Evolutionary conservation across 2,888 invertebrate genomes (phyloP).

Genomic region (Fragum fragum): DNA sequence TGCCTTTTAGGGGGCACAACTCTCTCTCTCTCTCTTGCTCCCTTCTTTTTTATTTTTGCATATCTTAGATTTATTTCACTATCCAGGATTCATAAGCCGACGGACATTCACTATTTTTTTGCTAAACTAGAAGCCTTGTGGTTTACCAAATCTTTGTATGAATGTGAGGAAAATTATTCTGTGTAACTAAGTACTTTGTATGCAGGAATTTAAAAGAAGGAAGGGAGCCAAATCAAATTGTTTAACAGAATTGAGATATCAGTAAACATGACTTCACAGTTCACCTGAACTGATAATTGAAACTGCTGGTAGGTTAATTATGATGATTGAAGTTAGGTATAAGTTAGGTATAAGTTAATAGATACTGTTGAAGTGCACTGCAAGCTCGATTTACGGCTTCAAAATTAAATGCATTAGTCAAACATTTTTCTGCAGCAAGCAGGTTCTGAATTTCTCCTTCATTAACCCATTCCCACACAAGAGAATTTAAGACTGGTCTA

Average conservation of each 20-base stretch:
- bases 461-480: too few relatives aligned
- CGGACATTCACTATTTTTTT: too few relatives aligned
- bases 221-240: neutral
- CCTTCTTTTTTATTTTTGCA: too few relatives aligned
- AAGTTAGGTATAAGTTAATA: neutral
- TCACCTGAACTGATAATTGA: conserved; percentile 21
- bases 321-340: neutral
- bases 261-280: conserved; percentile 19
- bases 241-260: conserved; percentile 9
- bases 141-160: neutral
- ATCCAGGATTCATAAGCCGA: too few relatives aligned
- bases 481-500: too few relatives aligned
- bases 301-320: conserved; percentile 20
- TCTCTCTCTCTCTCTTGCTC: too few relatives aligned
- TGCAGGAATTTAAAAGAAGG: neutral
- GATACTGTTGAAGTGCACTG: conserved; percentile 9
- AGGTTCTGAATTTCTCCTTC: too few relatives aligned
- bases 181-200: neutral
- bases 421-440: too few relatives aligned
- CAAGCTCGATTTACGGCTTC: conserved; percentile 9
- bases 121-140: too few relatives aligned
- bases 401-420: neutral
- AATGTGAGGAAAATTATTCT: neutral
- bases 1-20: too few relatives aligned
- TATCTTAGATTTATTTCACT: too few relatives aligned